phyloP scores from a whole-genome alignment of 2,797 vertebrate genomes.

The Molossus molossus region DNA sequence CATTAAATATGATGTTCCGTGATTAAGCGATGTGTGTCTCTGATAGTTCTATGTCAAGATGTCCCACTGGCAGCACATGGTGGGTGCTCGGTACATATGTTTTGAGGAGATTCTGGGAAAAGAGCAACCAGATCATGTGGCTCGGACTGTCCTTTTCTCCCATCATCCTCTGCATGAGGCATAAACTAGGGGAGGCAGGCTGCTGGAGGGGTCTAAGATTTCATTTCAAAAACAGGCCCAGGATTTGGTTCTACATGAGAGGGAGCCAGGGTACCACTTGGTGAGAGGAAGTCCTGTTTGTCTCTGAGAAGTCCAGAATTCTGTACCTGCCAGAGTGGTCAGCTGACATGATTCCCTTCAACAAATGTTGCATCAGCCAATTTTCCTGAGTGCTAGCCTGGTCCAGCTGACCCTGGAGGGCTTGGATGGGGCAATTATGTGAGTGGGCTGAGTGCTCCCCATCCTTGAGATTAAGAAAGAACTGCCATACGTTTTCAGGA shows the following conservation, averaged over 20 bases:
- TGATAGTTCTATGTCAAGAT: conserved; percentile 11
- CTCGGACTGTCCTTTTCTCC: background rate
- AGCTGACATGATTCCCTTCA: background rate
- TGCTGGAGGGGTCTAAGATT: background rate
- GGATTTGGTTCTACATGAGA: background rate
- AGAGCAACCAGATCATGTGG: background rate
- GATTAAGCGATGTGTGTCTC: background rate
- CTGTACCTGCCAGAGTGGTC: background rate
- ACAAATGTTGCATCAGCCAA: background rate
- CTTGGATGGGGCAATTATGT: background rate
- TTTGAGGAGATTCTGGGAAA: background rate
- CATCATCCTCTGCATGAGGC: background rate
- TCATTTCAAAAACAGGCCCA: background rate
- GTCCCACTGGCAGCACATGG: background rate
- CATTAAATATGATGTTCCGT: background rate
- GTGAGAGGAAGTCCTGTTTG: background rate
- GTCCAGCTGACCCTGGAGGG: background rate
- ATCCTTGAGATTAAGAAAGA: background rate
- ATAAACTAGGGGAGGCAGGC: background rate
- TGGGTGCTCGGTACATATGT: background rate
- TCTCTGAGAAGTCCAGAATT: background rate
- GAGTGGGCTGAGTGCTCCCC: background rate
- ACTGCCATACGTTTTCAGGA: background rate
- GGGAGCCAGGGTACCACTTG: background rate
- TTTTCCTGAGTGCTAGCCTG: background rate